These are phyloP conservation scores for Thymelicus lineola DNA, from an alignment of 2,888 invertebrate genomes.

Conservation along the genomic window DNA sequence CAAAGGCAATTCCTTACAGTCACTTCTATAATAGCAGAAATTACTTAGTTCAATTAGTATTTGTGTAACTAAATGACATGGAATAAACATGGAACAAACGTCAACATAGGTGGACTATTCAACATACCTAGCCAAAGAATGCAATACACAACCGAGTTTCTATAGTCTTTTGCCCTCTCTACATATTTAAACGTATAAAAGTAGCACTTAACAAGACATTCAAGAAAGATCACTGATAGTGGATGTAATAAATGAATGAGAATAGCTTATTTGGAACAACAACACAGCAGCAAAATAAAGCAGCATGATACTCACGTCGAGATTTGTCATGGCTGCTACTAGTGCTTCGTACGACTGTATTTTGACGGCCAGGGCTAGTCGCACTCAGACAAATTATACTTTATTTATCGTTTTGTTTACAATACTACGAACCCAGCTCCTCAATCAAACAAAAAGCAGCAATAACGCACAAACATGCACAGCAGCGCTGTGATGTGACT, in stretches of 20 bases:
- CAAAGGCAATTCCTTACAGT: neutral
- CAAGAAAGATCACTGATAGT: slow-evolving; percentile 14
- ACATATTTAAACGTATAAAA: neutral
- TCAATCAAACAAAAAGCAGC: slow-evolving; percentile 33
- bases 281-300: slow-evolving; percentile 34
- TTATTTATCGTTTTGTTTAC: slow-evolving; percentile 33
- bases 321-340: slow-evolving; percentile 41
- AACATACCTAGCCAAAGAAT: neutral
- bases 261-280: slow-evolving; percentile 24
- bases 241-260: neutral
- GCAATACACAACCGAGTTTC: neutral
- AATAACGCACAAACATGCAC: slow-evolving; percentile 31
- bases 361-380: slow-evolving; percentile 21
- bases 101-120: neutral
- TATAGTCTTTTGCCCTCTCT: neutral
- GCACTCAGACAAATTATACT: slow-evolving; percentile 22
- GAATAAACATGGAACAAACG: neutral
- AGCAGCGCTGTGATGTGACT: slow-evolving; percentile 37
- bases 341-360: slow-evolving; percentile 36
- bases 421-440: slow-evolving; percentile 27
- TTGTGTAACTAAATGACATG: neutral
- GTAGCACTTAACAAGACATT: neutral
- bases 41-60: neutral
- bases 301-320: slow-evolving; percentile 41
- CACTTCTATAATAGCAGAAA: neutral